These are phyloP conservation scores for Anguilla anguilla DNA, from an alignment of 2,797 vertebrate species.

Conservation along the genomic window DNA sequence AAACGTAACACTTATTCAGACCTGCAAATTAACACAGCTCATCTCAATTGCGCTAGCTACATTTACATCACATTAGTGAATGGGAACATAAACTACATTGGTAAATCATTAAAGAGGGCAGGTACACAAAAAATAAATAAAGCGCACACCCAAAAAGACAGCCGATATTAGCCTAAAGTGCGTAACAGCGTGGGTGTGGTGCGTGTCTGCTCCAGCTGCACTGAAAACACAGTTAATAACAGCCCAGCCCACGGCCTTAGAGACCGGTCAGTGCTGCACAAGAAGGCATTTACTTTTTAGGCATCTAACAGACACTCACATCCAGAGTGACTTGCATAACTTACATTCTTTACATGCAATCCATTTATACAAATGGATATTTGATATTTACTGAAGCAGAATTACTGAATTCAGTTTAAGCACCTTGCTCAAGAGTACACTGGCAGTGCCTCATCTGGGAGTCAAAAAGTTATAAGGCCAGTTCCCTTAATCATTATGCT, in stretches of 20 bases:
- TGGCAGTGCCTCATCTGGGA: not conserved
- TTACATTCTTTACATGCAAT: slow-evolving; percentile 1
- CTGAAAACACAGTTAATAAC: not conserved
- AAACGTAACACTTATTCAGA: not conserved
- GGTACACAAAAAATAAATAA: not conserved
- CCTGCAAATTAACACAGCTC: not conserved
- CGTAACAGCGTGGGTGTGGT: not conserved
- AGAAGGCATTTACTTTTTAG: not conserved
- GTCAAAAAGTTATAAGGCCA: not conserved
- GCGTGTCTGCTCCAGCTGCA: not conserved
- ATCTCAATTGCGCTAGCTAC: not conserved
- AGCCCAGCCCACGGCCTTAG: not conserved
- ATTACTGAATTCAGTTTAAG: not conserved
- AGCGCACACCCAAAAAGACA: not conserved
- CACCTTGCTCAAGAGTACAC: not conserved
- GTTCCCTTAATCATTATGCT: not conserved
- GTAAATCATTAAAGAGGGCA: not conserved
- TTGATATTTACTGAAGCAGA: not conserved
- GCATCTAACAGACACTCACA: not conserved
- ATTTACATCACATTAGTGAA: not conserved
- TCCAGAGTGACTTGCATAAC: not conserved
- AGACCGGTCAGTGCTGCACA: not conserved
- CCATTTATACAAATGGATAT: not conserved
- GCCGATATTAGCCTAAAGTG: not conserved
- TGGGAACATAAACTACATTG: not conserved